A percentile compares a stretch with the other conserved stretches of the same genome.
phyloP scores from a whole-genome alignment of 2,797 vertebrate genomes.

The Lithobates sylvaticus region DNA sequence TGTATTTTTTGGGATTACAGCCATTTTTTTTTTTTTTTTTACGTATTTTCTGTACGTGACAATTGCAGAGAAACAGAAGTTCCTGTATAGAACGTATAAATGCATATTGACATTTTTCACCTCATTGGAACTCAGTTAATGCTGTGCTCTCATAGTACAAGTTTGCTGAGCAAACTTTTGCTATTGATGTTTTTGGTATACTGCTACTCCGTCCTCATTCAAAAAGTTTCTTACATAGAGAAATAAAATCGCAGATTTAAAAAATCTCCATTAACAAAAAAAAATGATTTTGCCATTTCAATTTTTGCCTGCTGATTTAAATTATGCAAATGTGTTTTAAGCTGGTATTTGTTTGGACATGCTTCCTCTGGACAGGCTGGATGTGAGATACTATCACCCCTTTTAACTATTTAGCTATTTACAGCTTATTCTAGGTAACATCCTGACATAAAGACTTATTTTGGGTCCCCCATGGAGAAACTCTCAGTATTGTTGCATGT shows the following conservation, averaged over 20 bases:
- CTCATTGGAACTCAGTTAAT: neutral
- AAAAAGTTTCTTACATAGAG: too few relatives aligned
- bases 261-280: too few relatives aligned
- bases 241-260: too few relatives aligned
- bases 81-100: neutral
- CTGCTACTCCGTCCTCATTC: too few relatives aligned
- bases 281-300: neutral
- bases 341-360: neutral
- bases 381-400: slow-evolving; percentile 62
- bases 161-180: slow-evolving; percentile 15
- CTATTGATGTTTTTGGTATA: too few relatives aligned
- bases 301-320: slow-evolving; percentile 6
- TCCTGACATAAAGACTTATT: slow-evolving; percentile 74
- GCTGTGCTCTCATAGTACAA: neutral
- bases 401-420: slow-evolving; percentile 53
- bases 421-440: slow-evolving; percentile 11
- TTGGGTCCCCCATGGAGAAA: slow-evolving; percentile 84
- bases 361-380: slow-evolving; percentile 32
- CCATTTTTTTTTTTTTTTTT: slow-evolving; percentile 2
- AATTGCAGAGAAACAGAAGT: neutral
- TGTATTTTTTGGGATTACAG: neutral
- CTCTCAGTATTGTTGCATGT: slow-evolving; percentile 85
- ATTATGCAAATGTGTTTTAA: neutral
- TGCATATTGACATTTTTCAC: neutral
- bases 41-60: too few relatives aligned